These are phyloP conservation scores for Heterodera schachtii DNA, from an alignment of 1,140 invertebrate species.

Conservation along the genomic window DNA sequence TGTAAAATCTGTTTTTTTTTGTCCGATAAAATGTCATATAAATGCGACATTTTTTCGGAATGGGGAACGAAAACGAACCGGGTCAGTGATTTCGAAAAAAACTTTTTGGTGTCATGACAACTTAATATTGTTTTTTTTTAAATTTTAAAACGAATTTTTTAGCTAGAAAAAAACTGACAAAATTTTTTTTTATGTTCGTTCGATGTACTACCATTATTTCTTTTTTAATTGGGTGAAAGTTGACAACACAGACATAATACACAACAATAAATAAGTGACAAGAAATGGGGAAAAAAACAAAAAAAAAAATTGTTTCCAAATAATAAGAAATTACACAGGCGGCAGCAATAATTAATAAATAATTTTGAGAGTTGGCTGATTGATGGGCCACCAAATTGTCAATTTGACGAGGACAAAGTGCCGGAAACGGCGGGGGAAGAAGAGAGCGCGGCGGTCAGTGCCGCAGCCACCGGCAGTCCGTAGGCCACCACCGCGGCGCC, in stretches of 20 bases:
- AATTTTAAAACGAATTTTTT: too few species aligned
- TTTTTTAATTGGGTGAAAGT: not conserved
- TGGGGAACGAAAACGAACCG: too few species aligned
- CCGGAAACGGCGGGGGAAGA: not conserved
- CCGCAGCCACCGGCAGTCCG: conserved; percentile 46
- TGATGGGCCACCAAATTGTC: conserved; percentile 21
- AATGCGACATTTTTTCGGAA: too few species aligned
- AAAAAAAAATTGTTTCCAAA: too few species aligned
- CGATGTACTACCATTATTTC: not conserved
- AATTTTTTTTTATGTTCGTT: too few species aligned
- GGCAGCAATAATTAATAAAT: not conserved
- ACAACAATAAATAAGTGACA: not conserved
- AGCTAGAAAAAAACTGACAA: too few species aligned
- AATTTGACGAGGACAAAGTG: conserved; percentile 12
- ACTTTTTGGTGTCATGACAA: too few species aligned
- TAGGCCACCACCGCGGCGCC: conserved; percentile 58
- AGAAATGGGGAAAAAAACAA: not conserved
- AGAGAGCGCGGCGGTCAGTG: not conserved
- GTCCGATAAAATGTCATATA: too few species aligned
- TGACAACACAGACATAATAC: not conserved
- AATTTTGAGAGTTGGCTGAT: conserved; percentile 25
- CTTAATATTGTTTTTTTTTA: too few species aligned
- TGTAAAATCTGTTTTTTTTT: too few species aligned
- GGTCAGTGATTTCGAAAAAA: too few species aligned
- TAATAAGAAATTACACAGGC: too few species aligned